Evolutionary conservation across 2,113 vertebrate species (phyloP), one percentile per base, ranked within the genome.

Genomic region (Podilymbus podiceps): DNA sequence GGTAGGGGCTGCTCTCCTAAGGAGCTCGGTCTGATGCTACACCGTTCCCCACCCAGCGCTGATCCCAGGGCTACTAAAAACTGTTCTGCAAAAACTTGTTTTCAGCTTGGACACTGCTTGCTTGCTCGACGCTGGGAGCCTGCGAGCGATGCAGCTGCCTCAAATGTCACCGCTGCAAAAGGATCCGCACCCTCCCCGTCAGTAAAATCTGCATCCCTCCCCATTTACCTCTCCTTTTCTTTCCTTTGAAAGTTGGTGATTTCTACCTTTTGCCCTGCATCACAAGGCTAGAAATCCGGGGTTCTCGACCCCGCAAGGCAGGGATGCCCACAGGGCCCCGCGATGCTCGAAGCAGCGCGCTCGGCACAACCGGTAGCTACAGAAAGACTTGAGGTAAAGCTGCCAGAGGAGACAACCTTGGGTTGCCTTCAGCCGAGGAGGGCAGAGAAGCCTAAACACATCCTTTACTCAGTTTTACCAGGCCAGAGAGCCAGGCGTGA

Each of bases 271-370:
- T 0, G 1, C 21, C 40, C 50, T 31, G 9, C 27, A 52, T 11
- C 18, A 14, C 40, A 5, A 1, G 35, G 13, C 25, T 52, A 44
- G 44, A 88, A 86, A 72, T 56, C 6, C 2, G 1, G 3, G 11
- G 27, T 92, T 72, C 52, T 72, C 14, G 1, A 46, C 17, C 22
- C 14, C 8, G 30, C 12, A 12, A 9, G 3, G 40, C 74, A 67
- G 38, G 38, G 62, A 44, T 60, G 21, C 19, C 23, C 5, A 2
- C 15, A 35, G 69, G 85, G 44, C 12, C 19, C 15, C 0, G 0
- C 11, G 40, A 38, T 7, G 3, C 35, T 30, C 0, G 0, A 28
- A 38, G 22, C 33, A 44, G 27, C 1, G 19, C 40, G 5, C 20
- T 4, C 22, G 27, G 76, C 30, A 56, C 67, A 68, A 33, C 3